Base-by-base conservation (phyloP, 1,140 invertebrate genomes). In the Metopolophium dirhodum region DNA sequence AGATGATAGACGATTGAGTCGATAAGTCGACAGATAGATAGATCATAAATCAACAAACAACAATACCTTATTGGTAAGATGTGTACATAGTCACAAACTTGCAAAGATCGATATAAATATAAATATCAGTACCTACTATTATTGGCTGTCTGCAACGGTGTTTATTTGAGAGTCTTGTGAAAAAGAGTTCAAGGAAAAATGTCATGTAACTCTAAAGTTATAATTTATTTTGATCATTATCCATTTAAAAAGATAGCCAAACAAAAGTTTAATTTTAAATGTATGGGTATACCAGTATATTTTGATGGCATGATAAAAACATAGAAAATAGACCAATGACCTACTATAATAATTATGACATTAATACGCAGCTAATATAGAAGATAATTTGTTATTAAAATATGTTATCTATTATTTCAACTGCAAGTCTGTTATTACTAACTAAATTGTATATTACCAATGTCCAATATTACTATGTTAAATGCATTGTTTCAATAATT, bases 161-260 rank as follows among this genome's bases (percentile, higher is more conserved):
- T 77, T 77, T 9, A 51, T 30, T 18, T 47, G 30, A 87, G 7
- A 49, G n/a, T 30, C 23, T 87, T 30, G n/a, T 49, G 45, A 30
- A 47, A 86, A 86, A 47, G 9, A 87, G 85, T 87, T 87, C 85
- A 87, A 87, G 85, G 85, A n/a, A 87, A 87, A 47, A 47, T 87
- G 18, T 87, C 45, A 47, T 87, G 49, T 18, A 45, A 85, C n/a
- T 77, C 8, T 85, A 85, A 26, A 85, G 9, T 41, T 26, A 41
- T 85, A 85, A 85, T 85, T 85, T 45, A 85, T 85, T 85, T 85
- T 85, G 41, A 26, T 85, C 23, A 23, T 85, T 4, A 45, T 45
- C 8, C 26, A 49, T 49, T n/a, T 47, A 6, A 87, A 87, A 47
- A 49, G 45, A 87, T 87, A 87, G 45, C 14, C 85, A 49, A 49